A percentile compares a stretch with the other conserved stretches of the same genome.
Conservation (phyloP, 1,140 invertebrate genomes). For the Orchestia grillus region DNA sequence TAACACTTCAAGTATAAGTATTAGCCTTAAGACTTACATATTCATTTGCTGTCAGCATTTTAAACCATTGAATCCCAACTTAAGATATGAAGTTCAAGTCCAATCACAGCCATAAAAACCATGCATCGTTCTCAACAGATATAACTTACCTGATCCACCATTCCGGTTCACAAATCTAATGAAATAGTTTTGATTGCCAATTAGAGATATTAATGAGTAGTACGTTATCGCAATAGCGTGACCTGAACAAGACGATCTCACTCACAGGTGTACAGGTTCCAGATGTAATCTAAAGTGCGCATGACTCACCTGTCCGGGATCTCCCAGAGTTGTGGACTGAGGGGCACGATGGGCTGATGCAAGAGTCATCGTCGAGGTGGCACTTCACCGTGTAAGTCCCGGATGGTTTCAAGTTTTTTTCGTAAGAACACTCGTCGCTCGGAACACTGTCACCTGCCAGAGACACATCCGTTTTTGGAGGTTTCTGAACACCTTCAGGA, state of each 20-base stretch:
- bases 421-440: neutral
- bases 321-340: neutral
- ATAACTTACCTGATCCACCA: no score
- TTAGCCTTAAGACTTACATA: neutral
- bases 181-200: no score
- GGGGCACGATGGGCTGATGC: neutral
- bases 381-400: neutral
- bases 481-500: neutral
- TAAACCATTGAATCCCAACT: neutral
- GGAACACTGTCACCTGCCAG: neutral
- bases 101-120: no score
- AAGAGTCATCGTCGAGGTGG: neutral
- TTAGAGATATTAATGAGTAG: no score
- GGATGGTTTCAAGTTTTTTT: neutral
- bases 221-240: neutral
- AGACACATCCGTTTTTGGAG: neutral
- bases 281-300: neutral
- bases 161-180: no score
- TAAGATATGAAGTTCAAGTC: no score
- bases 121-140: no score
- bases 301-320: neutral
- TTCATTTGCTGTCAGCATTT: neutral
- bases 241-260: neutral
- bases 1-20: neutral
- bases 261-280: neutral